These are phyloP conservation scores for Folsomia candida DNA, from an alignment of 2,888 invertebrate species.

Conservation along the genomic window DNA sequence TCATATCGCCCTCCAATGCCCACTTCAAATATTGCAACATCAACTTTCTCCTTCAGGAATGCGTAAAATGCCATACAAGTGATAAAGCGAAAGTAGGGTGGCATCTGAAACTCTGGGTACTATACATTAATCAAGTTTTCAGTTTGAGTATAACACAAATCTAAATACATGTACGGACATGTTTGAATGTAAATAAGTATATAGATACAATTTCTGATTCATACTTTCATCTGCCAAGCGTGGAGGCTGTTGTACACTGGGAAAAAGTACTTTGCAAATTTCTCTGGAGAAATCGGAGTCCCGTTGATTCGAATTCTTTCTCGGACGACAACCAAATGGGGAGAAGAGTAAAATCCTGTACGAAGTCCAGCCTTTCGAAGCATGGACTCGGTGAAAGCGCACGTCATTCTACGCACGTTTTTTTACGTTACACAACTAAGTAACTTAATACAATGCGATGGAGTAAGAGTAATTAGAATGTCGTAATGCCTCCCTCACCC, in stretches of 20 bases:
- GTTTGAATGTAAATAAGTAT: no score
- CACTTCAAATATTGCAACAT: conserved; percentile 92
- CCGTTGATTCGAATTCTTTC: conserved; percentile 91
- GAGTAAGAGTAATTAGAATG: no score
- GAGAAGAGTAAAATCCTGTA: conserved; percentile 95
- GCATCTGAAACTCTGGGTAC: conserved; percentile 70
- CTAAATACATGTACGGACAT: no score
- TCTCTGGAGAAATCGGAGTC: conserved; percentile 66
- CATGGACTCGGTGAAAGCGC: conserved; percentile 87
- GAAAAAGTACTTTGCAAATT: conserved; percentile 81
- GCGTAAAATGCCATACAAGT: conserved; percentile 87
- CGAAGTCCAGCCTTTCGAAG: conserved; percentile 76
- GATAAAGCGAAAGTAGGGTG: conserved; percentile 89
- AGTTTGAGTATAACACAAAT: not conserved
- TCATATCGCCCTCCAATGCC: conserved; percentile 95
- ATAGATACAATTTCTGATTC: no score
- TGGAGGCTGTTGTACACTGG: conserved; percentile 67
- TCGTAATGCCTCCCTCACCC: no score
- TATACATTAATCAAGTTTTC: conserved; percentile 52
- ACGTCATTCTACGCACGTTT: no score
- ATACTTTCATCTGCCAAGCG: conserved; percentile 56
- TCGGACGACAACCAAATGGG: conserved; percentile 85
- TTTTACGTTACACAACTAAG: no score
- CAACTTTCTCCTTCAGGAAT: conserved; percentile 78
- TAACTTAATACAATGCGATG: no score